Evolutionary conservation across 1,140 invertebrate genomes (phyloP).

Genomic region (Pseudomyrmex pallidus): DNA sequence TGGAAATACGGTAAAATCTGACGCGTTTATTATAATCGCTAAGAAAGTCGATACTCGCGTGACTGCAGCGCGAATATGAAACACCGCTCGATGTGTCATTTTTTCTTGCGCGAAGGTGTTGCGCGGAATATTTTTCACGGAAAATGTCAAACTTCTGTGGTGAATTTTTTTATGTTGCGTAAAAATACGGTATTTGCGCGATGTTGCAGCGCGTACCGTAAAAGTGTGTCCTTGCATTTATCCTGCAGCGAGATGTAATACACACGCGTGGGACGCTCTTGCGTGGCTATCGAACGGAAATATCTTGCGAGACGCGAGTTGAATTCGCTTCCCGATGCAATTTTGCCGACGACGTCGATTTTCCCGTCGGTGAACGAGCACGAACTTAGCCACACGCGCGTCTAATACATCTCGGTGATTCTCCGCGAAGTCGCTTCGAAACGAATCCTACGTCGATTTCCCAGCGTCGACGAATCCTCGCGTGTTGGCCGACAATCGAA

Average conservation of each 20-base stretch:
- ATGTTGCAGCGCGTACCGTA: too few relatives aligned
- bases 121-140: too few relatives aligned
- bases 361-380: constrained; percentile 10
- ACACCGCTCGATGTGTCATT: too few relatives aligned
- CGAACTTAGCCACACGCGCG: constrained; percentile 1
- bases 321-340: constrained; percentile 6
- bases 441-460: constrained; percentile 28
- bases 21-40: not conserved
- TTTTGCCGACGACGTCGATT: constrained; percentile 25
- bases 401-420: not conserved
- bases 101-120: too few relatives aligned
- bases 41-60: too few relatives aligned
- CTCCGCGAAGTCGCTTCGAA: constrained; percentile 23
- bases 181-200: too few relatives aligned
- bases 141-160: too few relatives aligned
- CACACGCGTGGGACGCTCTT: not conserved
- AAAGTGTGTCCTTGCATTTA: not conserved
- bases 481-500: constrained; percentile 38
- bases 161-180: too few relatives aligned
- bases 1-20: not conserved
- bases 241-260: not conserved
- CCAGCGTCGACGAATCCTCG: not conserved
- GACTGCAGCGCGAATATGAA: too few relatives aligned
- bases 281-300: not conserved
- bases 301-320: not conserved